A percentile compares a stretch with the other conserved stretches of the same genome.
Conservation (phyloP, 2,888 invertebrate species). For the Pyrrhosoma nymphula region DNA sequence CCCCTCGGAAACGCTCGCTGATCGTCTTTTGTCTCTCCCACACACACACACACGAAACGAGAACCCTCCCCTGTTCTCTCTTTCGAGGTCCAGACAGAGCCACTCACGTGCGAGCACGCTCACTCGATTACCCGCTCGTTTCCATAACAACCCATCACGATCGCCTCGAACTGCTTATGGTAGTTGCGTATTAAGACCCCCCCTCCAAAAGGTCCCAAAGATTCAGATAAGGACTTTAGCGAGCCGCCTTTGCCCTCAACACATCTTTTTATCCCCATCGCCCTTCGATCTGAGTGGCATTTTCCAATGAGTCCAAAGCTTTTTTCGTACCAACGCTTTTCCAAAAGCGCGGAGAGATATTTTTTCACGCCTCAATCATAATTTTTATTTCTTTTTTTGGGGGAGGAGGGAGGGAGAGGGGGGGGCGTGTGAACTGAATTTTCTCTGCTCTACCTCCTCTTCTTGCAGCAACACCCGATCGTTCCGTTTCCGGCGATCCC, state of each 20-base stretch:
- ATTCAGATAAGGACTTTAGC: constrained; percentile 48
- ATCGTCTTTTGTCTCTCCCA: constrained; percentile 20
- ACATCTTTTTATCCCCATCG: not conserved
- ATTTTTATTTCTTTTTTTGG: not conserved
- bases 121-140: constrained; percentile 47
- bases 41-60: not conserved
- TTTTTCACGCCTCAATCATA: not conserved
- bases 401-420: not conserved
- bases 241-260: not conserved
- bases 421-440: not conserved
- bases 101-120: constrained; percentile 7
- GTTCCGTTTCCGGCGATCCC: not conserved
- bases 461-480: not conserved
- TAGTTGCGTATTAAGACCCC: constrained; percentile 23
- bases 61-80: not conserved
- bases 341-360: not conserved
- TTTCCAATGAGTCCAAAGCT: not conserved
- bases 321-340: not conserved
- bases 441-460: not conserved
- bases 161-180: constrained; percentile 52
- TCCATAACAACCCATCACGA: constrained; percentile 50
- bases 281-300: constrained; percentile 22
- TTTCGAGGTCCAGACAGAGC: not conserved
- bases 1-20: not conserved
- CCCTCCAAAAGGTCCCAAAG: constrained; percentile 20